Percentiles rank a stretch among this genome's conserved stretches.
These are phyloP conservation scores for Philhelius pedissequus DNA, from an alignment of 2,888 invertebrate genomes.

Conservation along the genomic window DNA sequence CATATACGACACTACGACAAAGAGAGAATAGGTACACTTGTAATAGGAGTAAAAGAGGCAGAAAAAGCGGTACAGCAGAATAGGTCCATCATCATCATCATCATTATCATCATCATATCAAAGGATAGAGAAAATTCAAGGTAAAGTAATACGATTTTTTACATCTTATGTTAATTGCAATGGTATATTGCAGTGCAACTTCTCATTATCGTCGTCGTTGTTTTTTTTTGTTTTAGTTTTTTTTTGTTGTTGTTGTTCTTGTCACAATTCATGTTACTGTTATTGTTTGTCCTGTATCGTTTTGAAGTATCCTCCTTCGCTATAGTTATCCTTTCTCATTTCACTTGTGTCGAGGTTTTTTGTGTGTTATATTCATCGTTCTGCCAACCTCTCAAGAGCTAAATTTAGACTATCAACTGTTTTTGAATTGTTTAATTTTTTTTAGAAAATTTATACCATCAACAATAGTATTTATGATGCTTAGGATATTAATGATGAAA, in stretches of 20 bases:
- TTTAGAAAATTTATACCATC: constrained; percentile 18
- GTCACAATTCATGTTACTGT: constrained; percentile 19
- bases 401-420: constrained; percentile 17
- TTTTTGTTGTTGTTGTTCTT: constrained; percentile 29
- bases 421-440: constrained; percentile 3
- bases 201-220: constrained; percentile 21
- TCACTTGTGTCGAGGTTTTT: constrained; percentile 17
- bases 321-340: constrained; percentile 49
- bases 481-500: neutral
- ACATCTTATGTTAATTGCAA: constrained; percentile 61
- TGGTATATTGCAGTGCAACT: constrained; percentile 51
- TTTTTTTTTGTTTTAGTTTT: too few relatives aligned
- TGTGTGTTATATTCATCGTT: constrained; percentile 2
- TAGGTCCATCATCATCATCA: constrained; percentile 65
- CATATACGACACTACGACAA: constrained; percentile 62
- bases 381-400: constrained; percentile 13
- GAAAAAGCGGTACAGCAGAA: constrained; percentile 57
- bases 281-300: constrained; percentile 39
- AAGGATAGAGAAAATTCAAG: constrained; percentile 68
- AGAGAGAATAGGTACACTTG: constrained; percentile 44
- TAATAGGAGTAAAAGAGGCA: constrained; percentile 59
- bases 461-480: constrained; percentile 20
- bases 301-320: constrained; percentile 56
- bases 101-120: constrained; percentile 51
- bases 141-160: constrained; percentile 66